These are phyloP conservation scores for Cryptosula pallasiana DNA, from an alignment of 2,888 invertebrate genomes.

Conservation along the genomic window DNA sequence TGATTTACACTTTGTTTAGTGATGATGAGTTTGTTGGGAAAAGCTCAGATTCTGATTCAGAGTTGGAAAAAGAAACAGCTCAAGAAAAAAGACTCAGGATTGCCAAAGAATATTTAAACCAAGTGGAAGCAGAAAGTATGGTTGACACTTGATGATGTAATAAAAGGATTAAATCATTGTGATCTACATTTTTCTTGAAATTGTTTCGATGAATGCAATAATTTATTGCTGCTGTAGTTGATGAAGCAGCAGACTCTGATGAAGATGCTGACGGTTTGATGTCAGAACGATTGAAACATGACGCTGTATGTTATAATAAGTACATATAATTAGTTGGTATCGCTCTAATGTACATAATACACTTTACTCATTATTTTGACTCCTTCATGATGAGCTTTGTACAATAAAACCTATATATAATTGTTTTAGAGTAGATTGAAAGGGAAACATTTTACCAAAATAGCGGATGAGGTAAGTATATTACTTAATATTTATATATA, in stretches of 20 bases:
- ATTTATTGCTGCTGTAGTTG: slow-evolving; percentile 36
- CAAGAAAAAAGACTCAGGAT: slow-evolving; percentile 84
- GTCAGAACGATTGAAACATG: slow-evolving; percentile 72
- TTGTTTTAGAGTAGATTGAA: slow-evolving; percentile 4
- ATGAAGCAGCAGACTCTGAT: slow-evolving; percentile 54
- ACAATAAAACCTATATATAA: too few species aligned
- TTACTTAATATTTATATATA: too few species aligned
- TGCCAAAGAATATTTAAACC: slow-evolving; percentile 81
- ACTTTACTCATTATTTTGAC: too few species aligned
- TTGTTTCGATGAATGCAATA: too few species aligned
- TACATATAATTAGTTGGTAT: neutral
- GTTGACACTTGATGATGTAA: too few species aligned
- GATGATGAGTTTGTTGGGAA: slow-evolving; percentile 20
- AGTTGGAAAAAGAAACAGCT: slow-evolving; percentile 45
- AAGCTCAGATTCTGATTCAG: slow-evolving; percentile 22
- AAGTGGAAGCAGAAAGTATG: slow-evolving; percentile 72
- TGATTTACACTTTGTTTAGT: slow-evolving; percentile 3
- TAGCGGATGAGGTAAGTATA: slow-evolving; percentile 14
- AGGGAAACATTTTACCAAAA: neutral
- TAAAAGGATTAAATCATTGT: too few species aligned
- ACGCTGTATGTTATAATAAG: slow-evolving; percentile 65
- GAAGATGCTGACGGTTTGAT: slow-evolving; percentile 61
- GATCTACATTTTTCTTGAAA: too few species aligned
- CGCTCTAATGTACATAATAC: too few species aligned
- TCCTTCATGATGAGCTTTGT: too few species aligned